Evolutionary conservation across 2,113 vertebrate genomes (phyloP).

Genomic region (Mormyrus lacerda): DNA sequence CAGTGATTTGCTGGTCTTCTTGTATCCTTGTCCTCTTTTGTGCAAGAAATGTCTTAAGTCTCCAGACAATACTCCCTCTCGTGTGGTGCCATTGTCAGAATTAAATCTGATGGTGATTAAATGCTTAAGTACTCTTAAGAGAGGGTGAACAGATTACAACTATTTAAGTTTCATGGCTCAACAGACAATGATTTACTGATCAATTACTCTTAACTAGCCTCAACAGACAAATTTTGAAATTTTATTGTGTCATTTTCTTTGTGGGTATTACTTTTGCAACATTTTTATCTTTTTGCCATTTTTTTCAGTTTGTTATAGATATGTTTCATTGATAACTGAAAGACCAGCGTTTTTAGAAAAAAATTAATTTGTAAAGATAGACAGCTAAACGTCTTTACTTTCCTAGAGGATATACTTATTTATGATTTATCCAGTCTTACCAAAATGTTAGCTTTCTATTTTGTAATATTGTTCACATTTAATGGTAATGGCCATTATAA

Average conservation of each 20-base stretch:
- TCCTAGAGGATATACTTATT: background rate
- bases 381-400: background rate
- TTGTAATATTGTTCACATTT: background rate
- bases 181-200: background rate
- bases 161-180: background rate
- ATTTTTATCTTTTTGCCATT: background rate
- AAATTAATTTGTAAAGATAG: background rate
- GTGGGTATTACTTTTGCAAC: background rate
- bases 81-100: background rate
- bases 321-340: background rate
- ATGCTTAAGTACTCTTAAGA: background rate
- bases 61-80: background rate
- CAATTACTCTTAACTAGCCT: background rate
- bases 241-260: background rate
- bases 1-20: background rate
- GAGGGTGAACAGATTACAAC: background rate
- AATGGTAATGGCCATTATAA: background rate
- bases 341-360: background rate
- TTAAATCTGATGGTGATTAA: background rate
- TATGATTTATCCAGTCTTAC: background rate
- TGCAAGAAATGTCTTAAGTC: background rate
- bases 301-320: background rate
- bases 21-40: background rate
- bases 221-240: background rate
- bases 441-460: background rate